phyloP scores from a whole-genome alignment of 2,113 vertebrate genomes.

The Melospiza melodia region DNA sequence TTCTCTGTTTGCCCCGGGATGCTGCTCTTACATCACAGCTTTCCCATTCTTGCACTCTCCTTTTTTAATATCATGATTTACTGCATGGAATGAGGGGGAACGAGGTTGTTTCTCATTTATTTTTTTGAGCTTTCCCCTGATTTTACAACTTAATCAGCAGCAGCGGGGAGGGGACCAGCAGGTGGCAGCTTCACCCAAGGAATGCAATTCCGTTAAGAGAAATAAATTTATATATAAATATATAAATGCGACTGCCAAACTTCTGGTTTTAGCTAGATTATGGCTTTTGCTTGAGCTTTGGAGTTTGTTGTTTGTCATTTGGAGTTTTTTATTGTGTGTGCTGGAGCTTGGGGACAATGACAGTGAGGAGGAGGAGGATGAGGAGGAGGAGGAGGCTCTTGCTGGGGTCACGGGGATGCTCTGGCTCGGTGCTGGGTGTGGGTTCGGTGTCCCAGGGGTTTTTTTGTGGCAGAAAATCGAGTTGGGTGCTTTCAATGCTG shows the following conservation, averaged over 20 bases:
- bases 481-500: accelerated
- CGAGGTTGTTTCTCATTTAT: background rate
- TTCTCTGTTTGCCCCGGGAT: accelerated
- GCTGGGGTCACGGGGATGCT: background rate
- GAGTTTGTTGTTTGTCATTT: background rate
- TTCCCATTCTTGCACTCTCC: background rate
- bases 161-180: background rate
- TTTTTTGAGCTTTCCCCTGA: background rate
- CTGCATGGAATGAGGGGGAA: background rate
- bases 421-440: accelerated
- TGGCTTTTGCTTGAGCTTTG: background rate
- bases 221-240: accelerated
- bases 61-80: background rate
- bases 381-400: accelerated
- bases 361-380: no score
- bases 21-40: background rate
- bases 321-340: accelerated
- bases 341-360: background rate
- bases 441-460: accelerated
- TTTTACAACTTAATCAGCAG: accelerated
- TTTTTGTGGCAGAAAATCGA: accelerated
- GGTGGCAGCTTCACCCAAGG: constrained; percentile 22
- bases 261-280: accelerated
- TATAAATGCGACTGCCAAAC: accelerated
- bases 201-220: accelerated